phyloP scores from a whole-genome alignment of 2,113 vertebrate genomes.

The Psammodynastes pulverulentus region DNA sequence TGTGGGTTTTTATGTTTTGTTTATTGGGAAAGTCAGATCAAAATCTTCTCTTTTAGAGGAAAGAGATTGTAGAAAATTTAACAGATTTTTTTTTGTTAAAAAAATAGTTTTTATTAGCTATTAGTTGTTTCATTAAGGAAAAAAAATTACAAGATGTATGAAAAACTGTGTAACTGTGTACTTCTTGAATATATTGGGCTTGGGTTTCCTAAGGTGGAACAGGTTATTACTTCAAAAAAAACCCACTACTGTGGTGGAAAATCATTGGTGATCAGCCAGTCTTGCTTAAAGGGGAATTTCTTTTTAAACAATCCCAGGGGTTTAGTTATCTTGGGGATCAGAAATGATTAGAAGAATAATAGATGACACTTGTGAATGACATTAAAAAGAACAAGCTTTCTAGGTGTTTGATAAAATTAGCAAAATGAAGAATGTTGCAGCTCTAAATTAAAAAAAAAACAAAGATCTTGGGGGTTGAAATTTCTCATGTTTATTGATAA shows the following conservation, averaged over 20 bases:
- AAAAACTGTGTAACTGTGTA: background rate
- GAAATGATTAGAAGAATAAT: background rate
- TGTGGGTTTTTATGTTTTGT: background rate
- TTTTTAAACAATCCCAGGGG: no score
- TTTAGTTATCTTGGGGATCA: background rate
- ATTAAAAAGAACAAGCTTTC: background rate
- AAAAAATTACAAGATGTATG: background rate
- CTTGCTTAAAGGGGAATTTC: no score
- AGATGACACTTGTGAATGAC: background rate
- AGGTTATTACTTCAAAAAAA: background rate
- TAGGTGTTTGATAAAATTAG: background rate
- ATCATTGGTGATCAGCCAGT: background rate
- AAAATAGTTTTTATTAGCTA: background rate
- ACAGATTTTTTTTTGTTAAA: background rate
- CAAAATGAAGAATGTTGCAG: background rate
- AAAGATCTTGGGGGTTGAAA: background rate
- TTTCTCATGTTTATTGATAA: background rate
- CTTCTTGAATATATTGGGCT: background rate
- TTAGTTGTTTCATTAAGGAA: background rate
- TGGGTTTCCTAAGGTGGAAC: background rate
- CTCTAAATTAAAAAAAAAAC: background rate
- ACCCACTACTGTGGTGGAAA: background rate
- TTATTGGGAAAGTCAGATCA: background rate
- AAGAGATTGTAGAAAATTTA: background rate
- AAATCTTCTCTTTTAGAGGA: background rate